Evolutionary conservation across 2,797 vertebrate genomes (phyloP), one percentile per base, ranked within the genome.

Genomic region (Malurus splendens): DNA sequence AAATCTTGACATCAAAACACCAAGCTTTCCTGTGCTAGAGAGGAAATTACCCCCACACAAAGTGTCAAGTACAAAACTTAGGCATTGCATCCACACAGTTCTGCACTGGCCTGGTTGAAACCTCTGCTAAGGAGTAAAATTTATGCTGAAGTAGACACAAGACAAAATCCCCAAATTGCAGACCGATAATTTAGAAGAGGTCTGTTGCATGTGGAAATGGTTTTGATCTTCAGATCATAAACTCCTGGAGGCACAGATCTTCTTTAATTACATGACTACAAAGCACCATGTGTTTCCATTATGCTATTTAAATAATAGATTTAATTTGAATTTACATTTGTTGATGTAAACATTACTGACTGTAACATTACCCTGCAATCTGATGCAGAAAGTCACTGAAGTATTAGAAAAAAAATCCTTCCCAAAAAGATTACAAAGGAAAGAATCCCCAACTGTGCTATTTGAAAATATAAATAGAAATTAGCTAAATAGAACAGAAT

Each of bases 211-310:
- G 89, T 79, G 76, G 79, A 93, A 92, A 82, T 81, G 71, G 36
- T 92, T 95, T 94, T 95, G 89, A 93, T 95, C 93, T 94, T 87
- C 56, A 93, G 79, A 92, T 94, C 89, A 92, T 79, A 93, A 94
- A 94, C 80, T 93, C 92, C 94, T 94, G 90, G 70, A 93, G 92
- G 90, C 87, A 94, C 70, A 95, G 93, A 91, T 95, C 91, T 87
- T 92, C 77, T 91, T 92, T 93, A 94, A 93, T 89, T 93, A 93
- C 79, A 90, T 55, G 70, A 91, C 89, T 93, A 90, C 90, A 95
- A 94, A 92, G 94, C 73, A 90, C 90, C 93, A 94, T 90, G 94
- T 95, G 92, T 92, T 94, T 94, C 87, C 92, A 94, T 94, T 94
- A 94, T 94, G 89, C 78, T 88, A 92, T 94, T 94, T 95, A 94